Evolutionary conservation across 2,888 invertebrate genomes (phyloP).

Genomic region (Matsumyia berberina): DNA sequence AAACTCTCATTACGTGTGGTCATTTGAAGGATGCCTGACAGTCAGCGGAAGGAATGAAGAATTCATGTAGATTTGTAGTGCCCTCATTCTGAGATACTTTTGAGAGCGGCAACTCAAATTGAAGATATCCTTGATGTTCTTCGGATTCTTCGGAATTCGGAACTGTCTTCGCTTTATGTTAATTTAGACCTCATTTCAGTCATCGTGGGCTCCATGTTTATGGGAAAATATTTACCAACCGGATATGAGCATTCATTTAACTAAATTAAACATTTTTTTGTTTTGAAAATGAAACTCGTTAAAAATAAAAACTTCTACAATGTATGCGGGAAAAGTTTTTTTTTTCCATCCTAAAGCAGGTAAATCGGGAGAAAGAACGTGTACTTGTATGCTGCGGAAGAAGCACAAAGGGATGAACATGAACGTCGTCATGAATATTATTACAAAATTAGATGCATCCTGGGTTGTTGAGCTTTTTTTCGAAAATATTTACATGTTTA

Average conservation of each 20-base stretch:
- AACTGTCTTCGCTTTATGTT: background rate
- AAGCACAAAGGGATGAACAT: slow-evolving; percentile 4
- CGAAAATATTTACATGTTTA: slow-evolving; percentile 23
- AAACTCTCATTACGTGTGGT: slow-evolving; percentile 27
- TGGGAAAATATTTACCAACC: slow-evolving; percentile 9
- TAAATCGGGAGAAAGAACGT: slow-evolving; percentile 21
- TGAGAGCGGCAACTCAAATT: slow-evolving; percentile 5
- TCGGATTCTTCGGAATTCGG: slow-evolving; percentile 4
- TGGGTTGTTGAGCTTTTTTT: slow-evolving; percentile 9
- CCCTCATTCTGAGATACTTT: background rate
- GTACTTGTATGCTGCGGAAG: slow-evolving; percentile 1
- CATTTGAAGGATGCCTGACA: slow-evolving; percentile 12
- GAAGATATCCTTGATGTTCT: background rate
- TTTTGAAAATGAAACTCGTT: slow-evolving; percentile 5
- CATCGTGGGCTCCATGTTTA: background rate
- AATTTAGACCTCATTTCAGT: background rate
- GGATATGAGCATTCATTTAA: background rate
- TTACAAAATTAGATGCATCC: slow-evolving; percentile 25
- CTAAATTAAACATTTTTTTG: slow-evolving; percentile 2
- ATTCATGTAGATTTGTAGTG: background rate
- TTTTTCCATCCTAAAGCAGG: slow-evolving; percentile 9
- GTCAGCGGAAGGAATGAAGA: background rate
- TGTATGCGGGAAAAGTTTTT: background rate
- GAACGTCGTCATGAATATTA: slow-evolving; percentile 38
- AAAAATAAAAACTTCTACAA: slow-evolving; percentile 12